These are phyloP conservation scores for Pelosia muscerda DNA, from an alignment of 2,888 invertebrate species.

Conservation along the genomic window DNA sequence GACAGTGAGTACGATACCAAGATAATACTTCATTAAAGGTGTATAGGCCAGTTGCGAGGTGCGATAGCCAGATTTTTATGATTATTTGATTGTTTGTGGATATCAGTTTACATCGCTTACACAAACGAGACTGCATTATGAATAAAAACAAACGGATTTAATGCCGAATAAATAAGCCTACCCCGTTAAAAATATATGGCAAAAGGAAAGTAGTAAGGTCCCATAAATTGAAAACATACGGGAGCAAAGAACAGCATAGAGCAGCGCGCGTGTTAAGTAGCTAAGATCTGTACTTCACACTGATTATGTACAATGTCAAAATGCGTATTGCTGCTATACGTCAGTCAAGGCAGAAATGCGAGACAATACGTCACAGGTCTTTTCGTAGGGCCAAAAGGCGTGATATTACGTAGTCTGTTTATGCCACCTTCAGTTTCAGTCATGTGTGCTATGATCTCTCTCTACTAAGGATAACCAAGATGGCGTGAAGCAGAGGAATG, in stretches of 20 bases:
- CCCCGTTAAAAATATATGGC: slow-evolving; percentile 16
- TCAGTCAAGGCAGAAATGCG: too few species aligned
- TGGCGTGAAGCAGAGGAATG: too few species aligned
- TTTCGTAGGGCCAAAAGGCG: too few species aligned
- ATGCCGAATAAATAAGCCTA: slow-evolving; percentile 15
- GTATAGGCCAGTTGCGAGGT: neutral
- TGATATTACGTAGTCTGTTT: too few species aligned
- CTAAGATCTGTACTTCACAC: too few species aligned
- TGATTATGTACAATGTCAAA: too few species aligned
- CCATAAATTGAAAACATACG: neutral
- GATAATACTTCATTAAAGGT: neutral
- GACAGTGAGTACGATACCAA: neutral
- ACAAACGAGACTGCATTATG: slow-evolving; percentile 22
- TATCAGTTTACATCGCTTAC: slow-evolving; percentile 20
- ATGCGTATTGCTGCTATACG: too few species aligned
- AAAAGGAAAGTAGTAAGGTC: neutral
- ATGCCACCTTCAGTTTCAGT: too few species aligned
- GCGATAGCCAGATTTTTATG: slow-evolving; percentile 10
- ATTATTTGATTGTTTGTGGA: slow-evolving; percentile 19
- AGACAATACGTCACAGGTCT: too few species aligned
- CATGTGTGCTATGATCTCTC: too few species aligned
- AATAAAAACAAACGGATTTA: slow-evolving; percentile 29
- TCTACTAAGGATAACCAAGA: too few species aligned
- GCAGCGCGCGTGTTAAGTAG: too few species aligned
- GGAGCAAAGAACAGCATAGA: neutral